Evolutionary conservation across 2,797 vertebrate genomes (phyloP).

Genomic region (Huso huso): DNA sequence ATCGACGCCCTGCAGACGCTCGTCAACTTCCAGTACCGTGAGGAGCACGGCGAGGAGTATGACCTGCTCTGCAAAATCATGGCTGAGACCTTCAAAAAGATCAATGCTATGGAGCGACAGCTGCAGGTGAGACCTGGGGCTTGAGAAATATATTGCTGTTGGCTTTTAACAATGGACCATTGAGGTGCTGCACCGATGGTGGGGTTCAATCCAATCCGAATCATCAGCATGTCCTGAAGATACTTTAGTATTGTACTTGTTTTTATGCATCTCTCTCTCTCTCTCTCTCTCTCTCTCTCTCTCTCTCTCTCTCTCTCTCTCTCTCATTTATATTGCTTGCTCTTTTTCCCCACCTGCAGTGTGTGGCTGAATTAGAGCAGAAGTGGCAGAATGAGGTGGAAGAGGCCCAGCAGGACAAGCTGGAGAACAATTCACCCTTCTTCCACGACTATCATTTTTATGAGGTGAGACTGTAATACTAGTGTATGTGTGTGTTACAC

Average conservation of each 20-base stretch:
- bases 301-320: too few species aligned
- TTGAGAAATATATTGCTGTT: background rate
- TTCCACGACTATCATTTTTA: slow-evolving; percentile 98
- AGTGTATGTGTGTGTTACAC: background rate
- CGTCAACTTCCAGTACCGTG: slow-evolving; percentile 95
- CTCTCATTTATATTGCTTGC: too few species aligned
- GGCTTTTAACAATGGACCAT: too few species aligned
- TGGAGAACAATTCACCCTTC: slow-evolving; percentile 90
- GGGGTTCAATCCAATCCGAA: too few species aligned
- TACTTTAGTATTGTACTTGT: too few species aligned
- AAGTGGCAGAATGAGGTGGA: slow-evolving; percentile 97
- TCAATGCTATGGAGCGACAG: slow-evolving; percentile 95
- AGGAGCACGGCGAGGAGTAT: slow-evolving; percentile 90
- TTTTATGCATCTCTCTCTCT: too few species aligned
- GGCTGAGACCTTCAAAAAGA: slow-evolving; percentile 96
- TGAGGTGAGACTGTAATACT: slow-evolving; percentile 63
- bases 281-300: slow-evolving; percentile 54
- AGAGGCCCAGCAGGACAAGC: slow-evolving; percentile 84
- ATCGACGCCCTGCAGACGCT: slow-evolving; percentile 92
- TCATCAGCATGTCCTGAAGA: too few species aligned
- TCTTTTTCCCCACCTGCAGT: slow-evolving; percentile 50
- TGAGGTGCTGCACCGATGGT: too few species aligned
- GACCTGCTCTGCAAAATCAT: slow-evolving; percentile 96
- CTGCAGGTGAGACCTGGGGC: slow-evolving; percentile 67
- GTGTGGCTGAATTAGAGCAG: slow-evolving; percentile 93